Evolutionary conservation across 2,888 invertebrate genomes (phyloP).

Genomic region (Sylvicola fuscatus): DNA sequence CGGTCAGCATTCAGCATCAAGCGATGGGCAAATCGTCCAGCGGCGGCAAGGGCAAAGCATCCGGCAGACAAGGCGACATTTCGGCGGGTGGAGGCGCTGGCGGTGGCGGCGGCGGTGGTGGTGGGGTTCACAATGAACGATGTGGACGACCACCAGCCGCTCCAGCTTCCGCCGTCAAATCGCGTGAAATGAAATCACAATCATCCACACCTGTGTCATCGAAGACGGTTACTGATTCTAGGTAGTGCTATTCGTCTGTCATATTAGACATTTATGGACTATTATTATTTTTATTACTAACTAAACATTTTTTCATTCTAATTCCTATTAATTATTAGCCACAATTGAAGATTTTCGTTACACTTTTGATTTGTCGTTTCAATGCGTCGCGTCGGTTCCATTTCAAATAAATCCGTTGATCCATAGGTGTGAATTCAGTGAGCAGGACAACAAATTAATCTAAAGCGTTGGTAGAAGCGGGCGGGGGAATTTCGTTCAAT

Average conservation of each 20-base stretch:
- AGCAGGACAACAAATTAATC: too few species aligned
- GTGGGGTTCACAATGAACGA: neutral
- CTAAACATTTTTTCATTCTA: too few species aligned
- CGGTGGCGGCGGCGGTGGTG: neutral
- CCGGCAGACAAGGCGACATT: neutral
- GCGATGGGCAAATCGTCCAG: neutral
- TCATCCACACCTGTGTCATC: constrained; percentile 13
- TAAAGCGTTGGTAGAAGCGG: too few species aligned
- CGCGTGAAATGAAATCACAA: neutral
- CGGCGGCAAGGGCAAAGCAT: neutral
- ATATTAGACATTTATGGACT: too few species aligned
- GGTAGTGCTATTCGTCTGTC: constrained; percentile 19
- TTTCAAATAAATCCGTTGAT: too few species aligned
- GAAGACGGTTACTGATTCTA: constrained; percentile 27
- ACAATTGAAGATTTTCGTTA: too few species aligned
- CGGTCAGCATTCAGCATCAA: neutral
- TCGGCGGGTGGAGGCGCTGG: neutral
- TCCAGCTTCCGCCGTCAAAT: neutral
- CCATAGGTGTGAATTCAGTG: too few species aligned
- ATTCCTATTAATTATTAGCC: too few species aligned
- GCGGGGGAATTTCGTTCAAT: too few species aligned
- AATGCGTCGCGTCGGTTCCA: too few species aligned
- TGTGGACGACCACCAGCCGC: neutral
- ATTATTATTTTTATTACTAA: too few species aligned
- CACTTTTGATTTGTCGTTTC: too few species aligned